Evolutionary conservation across 1,140 invertebrate species (phyloP).

Genomic region (Octopus sinensis): DNA sequence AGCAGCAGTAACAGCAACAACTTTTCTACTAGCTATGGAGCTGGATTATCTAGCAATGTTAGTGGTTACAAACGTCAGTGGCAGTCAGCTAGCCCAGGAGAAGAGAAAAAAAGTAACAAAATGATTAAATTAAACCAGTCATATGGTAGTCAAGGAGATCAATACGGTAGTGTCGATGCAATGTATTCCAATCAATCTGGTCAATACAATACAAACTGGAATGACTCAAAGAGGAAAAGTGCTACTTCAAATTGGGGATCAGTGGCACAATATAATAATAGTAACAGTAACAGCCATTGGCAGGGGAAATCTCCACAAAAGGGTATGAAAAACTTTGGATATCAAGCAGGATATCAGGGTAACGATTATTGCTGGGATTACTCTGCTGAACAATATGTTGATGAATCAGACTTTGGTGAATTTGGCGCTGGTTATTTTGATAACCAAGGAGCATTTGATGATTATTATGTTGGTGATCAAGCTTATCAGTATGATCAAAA

Average conservation of each 20-base stretch:
- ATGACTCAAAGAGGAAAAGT: neutral
- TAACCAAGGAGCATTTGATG: neutral
- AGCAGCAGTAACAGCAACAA: neutral
- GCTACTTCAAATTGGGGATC: neutral
- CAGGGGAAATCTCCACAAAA: neutral
- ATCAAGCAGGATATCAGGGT: neutral
- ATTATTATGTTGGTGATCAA: neutral
- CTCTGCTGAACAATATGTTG: neutral
- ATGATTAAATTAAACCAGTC: neutral
- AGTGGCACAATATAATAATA: neutral
- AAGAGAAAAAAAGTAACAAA: neutral
- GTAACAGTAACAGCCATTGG: neutral
- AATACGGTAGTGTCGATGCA: neutral
- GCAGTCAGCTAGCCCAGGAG: neutral
- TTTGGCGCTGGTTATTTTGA: neutral
- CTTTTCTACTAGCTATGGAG: neutral
- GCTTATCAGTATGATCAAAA: neutral
- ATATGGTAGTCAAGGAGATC: neutral
- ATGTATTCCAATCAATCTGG: neutral
- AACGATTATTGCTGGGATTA: neutral
- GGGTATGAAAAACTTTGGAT: neutral
- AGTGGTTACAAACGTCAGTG: constrained; percentile 12
- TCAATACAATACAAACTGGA: neutral
- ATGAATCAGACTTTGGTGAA: neutral
- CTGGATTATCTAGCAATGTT: neutral